These are phyloP conservation scores for Asbolus verrucosus DNA, from an alignment of 1,140 invertebrate species.

Conservation along the genomic window DNA sequence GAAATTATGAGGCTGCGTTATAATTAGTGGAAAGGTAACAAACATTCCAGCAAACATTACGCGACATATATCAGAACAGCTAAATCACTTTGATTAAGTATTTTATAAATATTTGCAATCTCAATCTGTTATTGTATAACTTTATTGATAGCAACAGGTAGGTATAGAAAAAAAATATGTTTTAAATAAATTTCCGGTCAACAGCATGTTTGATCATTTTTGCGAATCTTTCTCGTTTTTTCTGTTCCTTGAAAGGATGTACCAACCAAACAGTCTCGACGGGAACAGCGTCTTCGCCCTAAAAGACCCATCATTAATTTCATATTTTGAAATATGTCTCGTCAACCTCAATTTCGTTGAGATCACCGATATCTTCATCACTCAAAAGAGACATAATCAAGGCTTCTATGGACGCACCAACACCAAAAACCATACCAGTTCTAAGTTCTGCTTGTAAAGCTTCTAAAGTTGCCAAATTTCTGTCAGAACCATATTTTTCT, in stretches of 20 bases:
- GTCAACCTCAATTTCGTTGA: constrained; percentile 46
- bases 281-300: constrained; percentile 50
- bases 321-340: too few relatives aligned
- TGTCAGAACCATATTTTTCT: constrained; percentile 52
- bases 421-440: constrained; percentile 40
- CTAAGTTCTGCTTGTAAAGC: constrained; percentile 43
- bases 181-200: constrained; percentile 54
- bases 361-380: constrained; percentile 52
- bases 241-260: constrained; percentile 50
- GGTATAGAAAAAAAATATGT: too few relatives aligned
- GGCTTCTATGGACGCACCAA: constrained; percentile 51
- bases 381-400: constrained; percentile 50
- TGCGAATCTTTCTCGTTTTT: constrained; percentile 53
- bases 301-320: too few relatives aligned
- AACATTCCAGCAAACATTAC: too few relatives aligned
- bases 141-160: too few relatives aligned
- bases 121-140: too few relatives aligned
- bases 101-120: too few relatives aligned
- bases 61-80: too few relatives aligned
- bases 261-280: constrained; percentile 57
- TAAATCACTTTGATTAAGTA: too few relatives aligned
- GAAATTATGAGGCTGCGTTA: too few relatives aligned
- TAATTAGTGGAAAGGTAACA: too few relatives aligned
- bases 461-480: constrained; percentile 44
- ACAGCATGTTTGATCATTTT: constrained; percentile 54